Evolutionary conservation across 2,797 vertebrate species (phyloP).

Genomic region (Luscinia luscinia): DNA sequence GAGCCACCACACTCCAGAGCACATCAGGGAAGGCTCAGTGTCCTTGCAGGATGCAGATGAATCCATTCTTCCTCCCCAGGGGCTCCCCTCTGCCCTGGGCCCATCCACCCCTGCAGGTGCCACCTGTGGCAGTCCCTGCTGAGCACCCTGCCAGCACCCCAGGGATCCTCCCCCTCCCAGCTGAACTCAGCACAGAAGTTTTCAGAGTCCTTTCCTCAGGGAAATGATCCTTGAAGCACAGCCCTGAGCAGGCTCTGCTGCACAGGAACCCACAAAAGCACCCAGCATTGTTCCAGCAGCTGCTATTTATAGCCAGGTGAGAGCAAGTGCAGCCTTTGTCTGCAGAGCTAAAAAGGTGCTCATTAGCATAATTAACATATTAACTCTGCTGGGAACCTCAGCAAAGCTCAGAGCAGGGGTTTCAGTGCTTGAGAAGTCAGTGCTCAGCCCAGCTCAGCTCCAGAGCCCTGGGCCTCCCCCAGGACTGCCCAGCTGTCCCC

Average conservation of each 20-base stretch:
- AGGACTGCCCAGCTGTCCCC: neutral
- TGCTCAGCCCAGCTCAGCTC: neutral
- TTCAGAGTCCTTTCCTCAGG: neutral
- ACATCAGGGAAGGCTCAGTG: neutral
- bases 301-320: slow-evolving; percentile 17
- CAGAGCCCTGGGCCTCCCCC: accelerated
- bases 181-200: neutral
- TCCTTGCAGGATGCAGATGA: neutral
- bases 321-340: slow-evolving; percentile 26
- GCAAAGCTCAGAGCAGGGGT: neutral
- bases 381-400: neutral
- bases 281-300: neutral
- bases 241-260: slow-evolving; percentile 1
- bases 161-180: neutral
- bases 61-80: neutral
- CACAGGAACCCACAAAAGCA: slow-evolving; percentile 4
- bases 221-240: neutral
- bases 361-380: slow-evolving; percentile 29
- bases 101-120: neutral
- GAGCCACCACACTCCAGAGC: neutral
- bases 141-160: neutral
- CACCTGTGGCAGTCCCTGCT: neutral
- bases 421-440: neutral
- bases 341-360: neutral
- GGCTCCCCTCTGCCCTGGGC: neutral